Base-by-base conservation (phyloP, 2,888 invertebrate genomes). In the Lingula anatina region DNA sequence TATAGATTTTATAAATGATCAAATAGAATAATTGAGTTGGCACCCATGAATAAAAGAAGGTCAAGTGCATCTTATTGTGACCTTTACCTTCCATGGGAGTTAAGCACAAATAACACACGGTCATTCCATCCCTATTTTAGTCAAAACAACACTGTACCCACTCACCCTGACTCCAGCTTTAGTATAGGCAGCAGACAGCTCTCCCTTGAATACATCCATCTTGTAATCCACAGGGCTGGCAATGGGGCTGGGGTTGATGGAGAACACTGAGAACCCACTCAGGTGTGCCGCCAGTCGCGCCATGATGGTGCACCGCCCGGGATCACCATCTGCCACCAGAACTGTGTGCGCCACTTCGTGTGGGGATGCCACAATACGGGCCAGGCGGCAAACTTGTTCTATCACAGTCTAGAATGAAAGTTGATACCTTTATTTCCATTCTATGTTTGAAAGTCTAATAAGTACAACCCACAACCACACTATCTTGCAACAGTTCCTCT, bases 141-240 rank as follows among this genome's bases (percentile, higher is more conserved):
- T n/a, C n/a, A n/a, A n/a, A n/a, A n/a, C n/a, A n/a, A n/a, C n/a
- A n/a, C n/a, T n/a, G n/a, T n/a, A 39, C 28, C 9, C n/a, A 53
- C 58, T 43, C 23, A 75, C 75, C 70, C 68, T 73, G 23, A 73
- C 64, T 1, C 75, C 75, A 45, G 75, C 71, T 39, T 68, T 61
- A n/a, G 68, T 71, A 53, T 73, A 75, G 7, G 70, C 71, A 18
- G 65, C 57, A 1, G 73, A 71, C 15, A 75, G 58, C 48, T 75
- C 73, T 4, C 66, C 63, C 56, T 73, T 74, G 58, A 75, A 75
- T 44, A 63, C 61, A 4, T 69, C 67, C 60, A 73, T 63, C 46
- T 65, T 64, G 44, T 66, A 60, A 18, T 63, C 56, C 0, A 47
- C 44, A 15, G 60, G 42, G 40, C 54, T 55, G 7, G 59, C 54